These are phyloP conservation scores for Poecilia gillii DNA, from an alignment of 2,797 vertebrate species.

Conservation along the genomic window DNA sequence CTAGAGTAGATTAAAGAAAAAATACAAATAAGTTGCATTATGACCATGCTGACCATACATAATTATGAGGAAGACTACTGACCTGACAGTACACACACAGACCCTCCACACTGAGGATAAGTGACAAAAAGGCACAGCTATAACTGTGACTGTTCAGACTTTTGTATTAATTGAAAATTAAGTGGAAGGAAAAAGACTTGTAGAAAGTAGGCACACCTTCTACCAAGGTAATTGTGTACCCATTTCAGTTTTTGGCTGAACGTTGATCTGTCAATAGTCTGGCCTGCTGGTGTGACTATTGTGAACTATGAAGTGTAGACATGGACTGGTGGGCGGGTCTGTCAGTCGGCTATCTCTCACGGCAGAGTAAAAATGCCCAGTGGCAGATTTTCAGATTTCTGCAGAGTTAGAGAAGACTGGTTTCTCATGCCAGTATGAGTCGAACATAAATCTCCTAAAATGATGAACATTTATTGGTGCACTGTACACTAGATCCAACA, in stretches of 20 bases:
- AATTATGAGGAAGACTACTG: not conserved
- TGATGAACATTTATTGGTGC: not conserved
- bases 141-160: not conserved
- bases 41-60: not conserved
- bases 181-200: not conserved
- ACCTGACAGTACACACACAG: not conserved
- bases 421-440: not conserved
- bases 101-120: not conserved
- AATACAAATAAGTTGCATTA: not conserved
- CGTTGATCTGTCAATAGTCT: not conserved
- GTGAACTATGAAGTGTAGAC: not conserved
- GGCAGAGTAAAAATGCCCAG: not conserved
- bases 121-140: not conserved
- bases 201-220: not conserved
- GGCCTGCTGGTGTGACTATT: not conserved
- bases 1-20: not conserved
- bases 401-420: not conserved
- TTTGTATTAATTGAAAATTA: not conserved
- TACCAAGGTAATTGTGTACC: not conserved
- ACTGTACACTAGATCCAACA: not conserved
- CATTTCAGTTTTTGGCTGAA: not conserved
- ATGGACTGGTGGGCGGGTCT: not conserved
- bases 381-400: not conserved
- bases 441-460: not conserved
- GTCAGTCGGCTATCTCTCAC: not conserved